Base-by-base conservation (phyloP, 2,888 invertebrate genomes). In the Lepidochrysops patricia region DNA sequence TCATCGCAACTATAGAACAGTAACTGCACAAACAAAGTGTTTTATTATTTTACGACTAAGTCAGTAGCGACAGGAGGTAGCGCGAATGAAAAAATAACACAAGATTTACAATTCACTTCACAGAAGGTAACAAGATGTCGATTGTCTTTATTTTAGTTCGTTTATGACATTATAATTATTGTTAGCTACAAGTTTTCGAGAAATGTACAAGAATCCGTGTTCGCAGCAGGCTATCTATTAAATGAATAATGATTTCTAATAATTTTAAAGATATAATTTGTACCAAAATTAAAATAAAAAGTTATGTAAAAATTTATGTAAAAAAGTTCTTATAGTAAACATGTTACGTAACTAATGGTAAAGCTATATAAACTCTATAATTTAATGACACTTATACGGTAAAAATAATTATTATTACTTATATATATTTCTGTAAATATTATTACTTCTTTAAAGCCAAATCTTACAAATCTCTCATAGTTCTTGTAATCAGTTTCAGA, bases 21-120 rank as follows among this genome's bases (percentile, higher is more conserved):
- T 82, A 82, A 84, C 82, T 79, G 83, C 81, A 81, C 73, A 78
- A 54, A 54, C 74, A 77, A 78, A 77, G 75, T 43, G 73, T 76
- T 86, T 86, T 84, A 87, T 88, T 87, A 84, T 86, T 87, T 87
- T 85, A 88, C 79, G 68, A 72, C 77, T 23, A 62, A 69, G 85
- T 85, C 77, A 73, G 85, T 75, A 80, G 59, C 79, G 78, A 77
- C 83, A 84, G 88, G 86, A 85, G 87, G 86, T 72, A 80, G 80
- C 54, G 43, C 27, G n/a, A 7, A n/a, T 6, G 50, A 50, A 50
- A 52, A 52, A 52, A 52, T 27, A 52, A 26, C 26, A 52, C 27
- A 52, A 52, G 52, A 52, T 52, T 52, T 26, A 52, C 27, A 52
- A 52, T 27, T 7, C 26, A 52, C 13, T 52, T 52, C 52, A 52